These are phyloP conservation scores for Carassius gibelio DNA, from an alignment of 2,113 vertebrate genomes.

Conservation along the genomic window DNA sequence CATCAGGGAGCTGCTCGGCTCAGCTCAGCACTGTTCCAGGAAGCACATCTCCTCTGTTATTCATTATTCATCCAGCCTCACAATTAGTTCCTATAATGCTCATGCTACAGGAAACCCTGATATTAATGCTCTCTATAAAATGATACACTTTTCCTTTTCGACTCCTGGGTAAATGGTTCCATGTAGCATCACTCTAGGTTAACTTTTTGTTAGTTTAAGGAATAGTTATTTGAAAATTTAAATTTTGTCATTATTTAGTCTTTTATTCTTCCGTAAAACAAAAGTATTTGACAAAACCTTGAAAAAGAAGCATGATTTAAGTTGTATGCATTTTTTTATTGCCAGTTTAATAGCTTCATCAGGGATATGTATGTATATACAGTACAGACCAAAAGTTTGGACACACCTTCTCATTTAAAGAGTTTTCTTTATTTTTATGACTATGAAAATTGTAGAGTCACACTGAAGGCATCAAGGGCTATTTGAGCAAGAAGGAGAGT, in stretches of 20 bases:
- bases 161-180: neutral
- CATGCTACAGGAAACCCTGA: slow-evolving; percentile 32
- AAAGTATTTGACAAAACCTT: neutral
- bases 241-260: slow-evolving; percentile 55
- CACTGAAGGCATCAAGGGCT: no score
- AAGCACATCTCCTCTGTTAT: slow-evolving; percentile 74
- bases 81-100: slow-evolving; percentile 75
- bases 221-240: neutral
- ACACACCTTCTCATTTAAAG: no score
- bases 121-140: slow-evolving; percentile 57
- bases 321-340: neutral
- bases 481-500: no score
- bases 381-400: no score
- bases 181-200: neutral
- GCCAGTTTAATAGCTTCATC: neutral
- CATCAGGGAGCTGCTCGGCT: slow-evolving; percentile 68
- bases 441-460: no score
- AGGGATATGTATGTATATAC: no score
- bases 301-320: neutral
- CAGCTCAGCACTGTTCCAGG: slow-evolving; percentile 69
- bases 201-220: neutral
- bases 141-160: slow-evolving; percentile 57
- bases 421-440: no score
- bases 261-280: slow-evolving; percentile 59
- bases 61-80: slow-evolving; percentile 79